These are phyloP conservation scores for Drosophila bocki DNA, from an alignment of 1,140 invertebrate species.

Conservation along the genomic window DNA sequence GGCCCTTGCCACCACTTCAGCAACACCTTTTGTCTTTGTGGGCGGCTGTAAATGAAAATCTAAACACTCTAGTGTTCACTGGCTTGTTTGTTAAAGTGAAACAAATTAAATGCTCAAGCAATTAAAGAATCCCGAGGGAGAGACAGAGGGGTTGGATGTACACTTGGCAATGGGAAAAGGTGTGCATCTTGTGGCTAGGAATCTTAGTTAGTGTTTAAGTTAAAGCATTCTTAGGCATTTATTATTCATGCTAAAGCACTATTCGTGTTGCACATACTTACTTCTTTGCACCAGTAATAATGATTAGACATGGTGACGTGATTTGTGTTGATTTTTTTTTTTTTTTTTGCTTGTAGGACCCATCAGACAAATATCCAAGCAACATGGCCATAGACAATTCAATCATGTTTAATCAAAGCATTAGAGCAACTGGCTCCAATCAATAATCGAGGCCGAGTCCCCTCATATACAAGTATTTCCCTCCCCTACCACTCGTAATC, in stretches of 20 bases:
- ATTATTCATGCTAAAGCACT: not conserved
- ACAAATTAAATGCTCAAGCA: conserved; percentile 68
- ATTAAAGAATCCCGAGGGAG: conserved; percentile 35
- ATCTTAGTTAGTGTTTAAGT: not conserved
- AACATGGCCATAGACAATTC: conserved; percentile 70
- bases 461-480: not conserved
- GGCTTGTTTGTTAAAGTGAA: conserved; percentile 63
- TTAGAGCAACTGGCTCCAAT: conserved; percentile 66
- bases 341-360: conserved; percentile 39
- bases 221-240: not conserved
- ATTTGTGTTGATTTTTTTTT: conserved; percentile 1
- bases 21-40: conserved; percentile 50
- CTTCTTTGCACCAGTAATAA: not conserved
- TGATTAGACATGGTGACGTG: not conserved
- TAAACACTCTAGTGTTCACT: conserved; percentile 47
- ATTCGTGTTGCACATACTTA: not conserved
- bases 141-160: not conserved
- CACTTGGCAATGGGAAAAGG: not conserved
- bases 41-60: conserved; percentile 45
- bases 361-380: conserved; percentile 44
- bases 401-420: conserved; percentile 79
- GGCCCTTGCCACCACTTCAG: conserved; percentile 1
- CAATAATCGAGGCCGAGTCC: conserved; percentile 59
- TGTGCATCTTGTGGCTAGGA: not conserved
- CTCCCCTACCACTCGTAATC: conserved; percentile 17